Evolutionary conservation across 1,140 invertebrate genomes (phyloP), one percentile per base, ranked within the genome.

Genomic region (Whitmania pigra): DNA sequence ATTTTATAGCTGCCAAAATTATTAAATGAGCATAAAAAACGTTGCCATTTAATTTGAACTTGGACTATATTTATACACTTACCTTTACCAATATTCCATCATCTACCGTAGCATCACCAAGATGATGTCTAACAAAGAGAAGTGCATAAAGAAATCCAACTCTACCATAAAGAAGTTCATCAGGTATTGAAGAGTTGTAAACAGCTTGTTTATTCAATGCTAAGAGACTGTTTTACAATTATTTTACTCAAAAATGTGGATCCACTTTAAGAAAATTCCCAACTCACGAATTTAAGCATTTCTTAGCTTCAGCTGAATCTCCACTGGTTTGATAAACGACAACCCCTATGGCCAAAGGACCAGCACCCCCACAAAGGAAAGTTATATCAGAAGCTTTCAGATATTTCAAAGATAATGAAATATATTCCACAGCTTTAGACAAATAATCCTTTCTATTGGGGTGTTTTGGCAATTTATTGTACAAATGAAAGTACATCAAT

Each of bases 141-240:
- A 82, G 74, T 53, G 88, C 82, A 84, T 86, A 91, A 22, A 95
- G 80, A 82, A 90, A 93, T 31, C 92, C 92, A 79, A 85, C 86
- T 79, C 90, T 85, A 29, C 92, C 92, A 85, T 91, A 92, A 11
- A 94, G 80, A 49, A 92, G 78, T 83, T 94, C 92, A 86, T 93
- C 89, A 0, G 89, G 87, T 49, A 89, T 78, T 71, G 84, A 82
- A 54, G 57, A 31, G 22, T 78, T 77, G 69, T 73, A 69, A 25
- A 63, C 22, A 25, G 57, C 57, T 63, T 63, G 22, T 31, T 63
- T 22, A 20, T 31, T 25, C 29, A 63, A 18, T 25, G 57, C 22
- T 63, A 63, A 31, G 20, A 63, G 57, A 31, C 57, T 63, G 20
- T 6, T 15, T 63, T 18, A 63, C 7, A 11, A 63, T 11, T 13